These are phyloP conservation scores for Paedocypris sp. DNA, from an alignment of 2,113 vertebrate species.

Conservation along the genomic window DNA sequence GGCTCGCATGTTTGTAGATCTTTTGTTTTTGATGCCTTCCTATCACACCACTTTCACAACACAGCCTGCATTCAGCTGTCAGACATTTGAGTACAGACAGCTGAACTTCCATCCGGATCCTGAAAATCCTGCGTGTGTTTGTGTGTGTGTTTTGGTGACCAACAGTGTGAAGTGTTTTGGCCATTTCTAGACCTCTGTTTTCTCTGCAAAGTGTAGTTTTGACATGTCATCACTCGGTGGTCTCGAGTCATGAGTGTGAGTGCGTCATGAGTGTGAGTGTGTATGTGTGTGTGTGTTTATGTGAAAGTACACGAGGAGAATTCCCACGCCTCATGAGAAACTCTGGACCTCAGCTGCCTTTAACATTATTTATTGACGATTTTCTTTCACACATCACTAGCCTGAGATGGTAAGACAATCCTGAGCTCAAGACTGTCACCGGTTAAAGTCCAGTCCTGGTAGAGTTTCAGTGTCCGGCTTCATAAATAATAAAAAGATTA, in stretches of 20 bases:
- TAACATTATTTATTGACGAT: slow-evolving; percentile 28
- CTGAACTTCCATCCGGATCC: slow-evolving; percentile 44
- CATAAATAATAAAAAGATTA: no score
- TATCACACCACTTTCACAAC: slow-evolving; percentile 24
- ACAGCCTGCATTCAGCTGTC: slow-evolving; percentile 6
- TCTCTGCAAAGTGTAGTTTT: background rate
- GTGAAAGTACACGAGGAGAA: background rate
- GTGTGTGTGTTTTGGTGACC: background rate
- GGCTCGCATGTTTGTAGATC: slow-evolving; percentile 8
- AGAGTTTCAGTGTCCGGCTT: slow-evolving; percentile 27
- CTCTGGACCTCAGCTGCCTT: background rate
- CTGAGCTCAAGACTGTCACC: slow-evolving; percentile 12
- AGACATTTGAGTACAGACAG: slow-evolving; percentile 38
- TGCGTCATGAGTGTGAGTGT: background rate
- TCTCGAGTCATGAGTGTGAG: background rate
- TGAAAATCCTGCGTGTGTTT: slow-evolving; percentile 30
- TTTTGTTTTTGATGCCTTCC: slow-evolving; percentile 25
- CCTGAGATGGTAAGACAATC: slow-evolving; percentile 20
- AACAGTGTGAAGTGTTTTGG: background rate
- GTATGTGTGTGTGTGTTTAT: background rate
- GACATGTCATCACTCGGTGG: no score
- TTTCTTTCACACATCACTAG: slow-evolving; percentile 20
- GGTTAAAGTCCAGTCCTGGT: background rate
- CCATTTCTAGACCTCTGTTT: background rate
- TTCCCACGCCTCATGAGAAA: slow-evolving; percentile 39